Base-by-base conservation (phyloP, 2,113 vertebrate genomes). In the Xerus inauris region DNA sequence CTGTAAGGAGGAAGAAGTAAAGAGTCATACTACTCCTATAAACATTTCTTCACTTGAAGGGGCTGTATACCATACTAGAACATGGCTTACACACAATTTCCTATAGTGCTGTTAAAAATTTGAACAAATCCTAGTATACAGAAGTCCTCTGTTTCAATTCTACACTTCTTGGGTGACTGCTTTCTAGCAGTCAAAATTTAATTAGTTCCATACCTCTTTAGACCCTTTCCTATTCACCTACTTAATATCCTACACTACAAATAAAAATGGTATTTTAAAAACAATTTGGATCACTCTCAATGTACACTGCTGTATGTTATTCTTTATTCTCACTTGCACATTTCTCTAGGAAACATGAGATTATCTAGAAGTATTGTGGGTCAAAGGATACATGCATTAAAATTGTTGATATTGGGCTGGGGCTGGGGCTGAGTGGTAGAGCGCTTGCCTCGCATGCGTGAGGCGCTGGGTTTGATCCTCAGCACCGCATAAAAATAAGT, bases 251-350 rank as follows among this genome's bases (percentile, higher is more conserved):
- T 0, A 10, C 69, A 91, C 24, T n/a, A 69, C 54, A 95, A 62
- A 94, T 84, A 91, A 20, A 96, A 79, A 85, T 28, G 40, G 40
- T 54, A 83, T 45, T 81, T 91, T 82, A 71, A 32, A 91, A 91
- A 81, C n/a, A 94, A 75, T 80, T 35, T n/a, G 47, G 12, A 87
- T 47, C 38, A 71, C 57, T 83, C 35, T 95, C 45, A 54, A 12
- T 76, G 64, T 22, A 64, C 35, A 30, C 0, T 87, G 35, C n/a
- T 71, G 10, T 1, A 65, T n/a, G 1, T 76, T 82, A 91, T 20
- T 75, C 80, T 81, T 93, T 81, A 20, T 87, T 95, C 67, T 51
- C 28, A 89, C 59, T 5, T 89, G 57, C 1, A n/a, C 8, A n/a
- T 72, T 80, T 96, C 57, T 87, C 69, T 90, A 81, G 54, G 35